Evolutionary conservation across 2,797 vertebrate species (phyloP).

Genomic region (Emys orbicularis): DNA sequence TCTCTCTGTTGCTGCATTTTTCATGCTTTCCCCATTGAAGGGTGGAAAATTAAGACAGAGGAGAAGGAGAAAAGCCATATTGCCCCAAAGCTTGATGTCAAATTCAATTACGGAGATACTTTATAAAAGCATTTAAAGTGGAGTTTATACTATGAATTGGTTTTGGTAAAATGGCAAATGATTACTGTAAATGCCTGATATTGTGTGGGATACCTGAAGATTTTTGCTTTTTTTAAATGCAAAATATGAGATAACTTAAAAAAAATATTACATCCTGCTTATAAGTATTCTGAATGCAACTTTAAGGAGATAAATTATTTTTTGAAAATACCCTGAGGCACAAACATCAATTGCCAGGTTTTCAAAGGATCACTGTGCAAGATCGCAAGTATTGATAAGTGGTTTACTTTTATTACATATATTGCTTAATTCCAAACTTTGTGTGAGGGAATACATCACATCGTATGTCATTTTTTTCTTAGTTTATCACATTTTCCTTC

Average conservation of each 20-base stretch:
- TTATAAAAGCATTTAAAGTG: conserved; percentile 36
- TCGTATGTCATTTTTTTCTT: background rate
- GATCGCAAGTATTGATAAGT: background rate
- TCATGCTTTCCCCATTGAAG: background rate
- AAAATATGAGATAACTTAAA: background rate
- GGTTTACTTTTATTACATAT: background rate
- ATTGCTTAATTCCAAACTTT: background rate
- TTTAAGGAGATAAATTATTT: background rate
- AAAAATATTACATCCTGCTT: background rate
- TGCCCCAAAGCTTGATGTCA: conserved; percentile 1
- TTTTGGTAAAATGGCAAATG: background rate
- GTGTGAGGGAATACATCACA: background rate
- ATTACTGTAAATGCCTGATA: background rate
- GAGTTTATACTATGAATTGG: background rate
- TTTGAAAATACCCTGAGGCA: background rate
- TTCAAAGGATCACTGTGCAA: background rate
- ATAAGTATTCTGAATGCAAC: background rate
- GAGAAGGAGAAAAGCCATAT: conserved; percentile 49
- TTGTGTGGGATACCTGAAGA: background rate
- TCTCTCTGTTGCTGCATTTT: conserved; percentile 40
- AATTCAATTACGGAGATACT: background rate
- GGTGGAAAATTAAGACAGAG: conserved; percentile 64
- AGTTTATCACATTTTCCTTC: background rate
- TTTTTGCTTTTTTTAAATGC: background rate
- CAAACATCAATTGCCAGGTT: background rate